Conservation (phyloP, 2,888 invertebrate species). For the Pyrochroa serraticornis region DNA sequence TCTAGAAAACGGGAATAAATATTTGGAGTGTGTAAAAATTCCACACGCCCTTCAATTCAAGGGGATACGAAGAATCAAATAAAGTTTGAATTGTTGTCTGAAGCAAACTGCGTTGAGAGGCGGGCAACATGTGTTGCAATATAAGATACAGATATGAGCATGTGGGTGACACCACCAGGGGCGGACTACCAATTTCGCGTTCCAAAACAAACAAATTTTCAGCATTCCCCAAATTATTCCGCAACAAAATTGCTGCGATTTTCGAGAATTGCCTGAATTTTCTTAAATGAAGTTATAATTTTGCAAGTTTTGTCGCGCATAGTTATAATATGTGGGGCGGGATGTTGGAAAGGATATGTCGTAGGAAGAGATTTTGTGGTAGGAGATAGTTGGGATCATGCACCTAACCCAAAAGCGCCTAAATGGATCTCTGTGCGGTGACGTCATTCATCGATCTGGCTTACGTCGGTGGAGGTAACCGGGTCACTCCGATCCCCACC, state of each 20-base stretch:
- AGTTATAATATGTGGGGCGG: too few species aligned
- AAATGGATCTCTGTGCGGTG: constrained; percentile 41
- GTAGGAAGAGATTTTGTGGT: too few species aligned
- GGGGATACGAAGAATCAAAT: constrained; percentile 19
- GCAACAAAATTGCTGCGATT: too few species aligned
- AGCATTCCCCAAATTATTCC: too few species aligned
- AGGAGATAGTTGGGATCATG: background rate
- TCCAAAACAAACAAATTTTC: too few species aligned
- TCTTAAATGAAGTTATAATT: too few species aligned
- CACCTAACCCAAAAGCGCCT: constrained; percentile 8
- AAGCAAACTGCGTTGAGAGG: constrained; percentile 32
- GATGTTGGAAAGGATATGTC: too few species aligned
- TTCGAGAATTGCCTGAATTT: too few species aligned
- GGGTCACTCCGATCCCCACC: constrained; percentile 47
- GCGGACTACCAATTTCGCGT: constrained; percentile 7
- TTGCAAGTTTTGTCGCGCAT: too few species aligned
- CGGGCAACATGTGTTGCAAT: constrained; percentile 36
- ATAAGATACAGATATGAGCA: constrained; percentile 33
- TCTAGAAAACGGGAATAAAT: constrained; percentile 20
- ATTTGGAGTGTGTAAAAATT: constrained; percentile 23
- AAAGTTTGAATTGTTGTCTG: constrained; percentile 35
- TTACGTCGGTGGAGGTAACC: constrained; percentile 42
- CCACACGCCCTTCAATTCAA: constrained; percentile 8
- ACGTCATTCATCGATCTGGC: constrained; percentile 51
- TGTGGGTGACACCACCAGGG: constrained; percentile 22